These are phyloP conservation scores for Motacilla tschutschensis DNA, from an alignment of 2,113 vertebrate genomes.

Conservation along the genomic window DNA sequence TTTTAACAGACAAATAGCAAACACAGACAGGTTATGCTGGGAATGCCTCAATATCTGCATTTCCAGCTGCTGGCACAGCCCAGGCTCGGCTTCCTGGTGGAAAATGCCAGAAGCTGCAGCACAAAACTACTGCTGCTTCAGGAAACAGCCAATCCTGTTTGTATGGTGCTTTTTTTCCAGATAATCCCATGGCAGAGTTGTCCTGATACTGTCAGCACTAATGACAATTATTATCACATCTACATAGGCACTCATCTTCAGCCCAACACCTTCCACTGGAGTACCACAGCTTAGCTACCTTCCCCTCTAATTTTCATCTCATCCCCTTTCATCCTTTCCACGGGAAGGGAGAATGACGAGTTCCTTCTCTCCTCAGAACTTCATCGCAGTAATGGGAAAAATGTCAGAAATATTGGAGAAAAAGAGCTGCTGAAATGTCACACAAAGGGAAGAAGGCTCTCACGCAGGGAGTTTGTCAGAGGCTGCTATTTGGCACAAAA, in stretches of 20 bases:
- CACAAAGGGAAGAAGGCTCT: neutral
- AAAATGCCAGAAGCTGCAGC: neutral
- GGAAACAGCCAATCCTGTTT: accelerated
- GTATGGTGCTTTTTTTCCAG: neutral
- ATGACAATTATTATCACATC: neutral
- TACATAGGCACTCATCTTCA: neutral
- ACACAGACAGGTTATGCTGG: accelerated
- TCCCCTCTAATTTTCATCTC: neutral
- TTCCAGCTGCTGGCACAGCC: neutral
- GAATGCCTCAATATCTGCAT: accelerated
- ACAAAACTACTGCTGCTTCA: accelerated
- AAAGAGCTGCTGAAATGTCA: neutral
- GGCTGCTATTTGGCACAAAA: neutral
- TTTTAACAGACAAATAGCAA: neutral
- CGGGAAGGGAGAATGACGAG: neutral
- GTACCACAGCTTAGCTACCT: accelerated
- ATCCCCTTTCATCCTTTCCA: neutral
- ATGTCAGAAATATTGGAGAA: neutral
- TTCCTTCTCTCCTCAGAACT: neutral
- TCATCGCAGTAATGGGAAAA: neutral
- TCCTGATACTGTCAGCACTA: neutral
- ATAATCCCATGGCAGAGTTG: neutral
- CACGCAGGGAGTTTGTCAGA: neutral
- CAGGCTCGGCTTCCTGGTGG: accelerated
- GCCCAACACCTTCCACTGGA: neutral